Base-by-base conservation (phyloP, 1,140 invertebrate genomes). In the Ips nitidus region DNA sequence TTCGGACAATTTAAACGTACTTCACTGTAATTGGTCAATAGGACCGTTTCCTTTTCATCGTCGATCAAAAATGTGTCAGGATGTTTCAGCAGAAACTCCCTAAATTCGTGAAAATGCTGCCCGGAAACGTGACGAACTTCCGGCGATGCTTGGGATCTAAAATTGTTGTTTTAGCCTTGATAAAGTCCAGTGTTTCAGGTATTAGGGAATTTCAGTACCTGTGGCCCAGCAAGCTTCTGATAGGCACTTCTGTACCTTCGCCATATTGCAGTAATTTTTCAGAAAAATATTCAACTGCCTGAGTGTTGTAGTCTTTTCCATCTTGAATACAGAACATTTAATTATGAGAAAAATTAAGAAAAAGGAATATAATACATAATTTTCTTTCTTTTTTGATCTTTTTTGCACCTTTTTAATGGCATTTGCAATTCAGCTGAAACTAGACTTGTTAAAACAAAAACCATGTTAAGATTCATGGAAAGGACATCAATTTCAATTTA, bases 91-190 rank as follows among this genome's bases (percentile, higher is more conserved):
- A 98, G 84, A 80, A 98, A 98, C 65, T 97, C 94, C 72, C 89
- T 89, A 78, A 98, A 98, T 81, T 98, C 95, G 80, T 91, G 94
- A 72, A 95, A 92, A 77, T 97, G 94, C 79, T 97, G 94, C 39
- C 91, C 91, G 43, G 95, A 97, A 72, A 98, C 95, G 79, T 98
- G 94, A 63, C 96, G 87, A 66, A 98, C 94, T 85, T 98, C 95
- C 4, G 94, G 94, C 41, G 94, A 94, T 6, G 96, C 95, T 82
- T 96, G 94, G 52, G 93, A 95, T 68, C 94, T 68, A 68, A 42
- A 52, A 22, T 22, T 85, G 55, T 39, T 1, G 41, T 39, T 53
- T 39, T 47, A 38, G 2, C 36, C 38, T 37, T 4, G 3, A 50
- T 50, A 6, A 52, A 22, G 38, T 39, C 3, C 6, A 7, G 37